Evolutionary conservation across 1,140 invertebrate species (phyloP).

Genomic region (Aculops lycopersici): DNA sequence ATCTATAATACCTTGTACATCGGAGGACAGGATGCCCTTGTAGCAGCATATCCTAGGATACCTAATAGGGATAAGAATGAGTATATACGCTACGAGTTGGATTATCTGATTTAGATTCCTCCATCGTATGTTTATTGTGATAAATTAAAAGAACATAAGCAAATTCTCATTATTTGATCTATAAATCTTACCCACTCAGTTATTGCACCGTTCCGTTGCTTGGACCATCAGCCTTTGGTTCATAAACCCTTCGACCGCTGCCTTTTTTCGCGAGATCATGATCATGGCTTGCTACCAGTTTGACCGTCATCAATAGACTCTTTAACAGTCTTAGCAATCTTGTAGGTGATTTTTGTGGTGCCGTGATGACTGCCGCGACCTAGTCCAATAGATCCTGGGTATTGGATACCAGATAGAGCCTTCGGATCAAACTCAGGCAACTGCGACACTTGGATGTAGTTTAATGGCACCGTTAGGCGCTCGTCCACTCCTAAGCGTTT

Average conservation of each 20-base stretch:
- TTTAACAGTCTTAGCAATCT: constrained; percentile 1
- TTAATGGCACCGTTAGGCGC: not conserved
- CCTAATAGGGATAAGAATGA: constrained; percentile 80
- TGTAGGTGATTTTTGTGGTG: not conserved
- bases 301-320: constrained; percentile 1
- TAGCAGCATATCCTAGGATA: constrained; percentile 83
- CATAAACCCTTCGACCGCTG: too few species aligned
- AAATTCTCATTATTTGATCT: too few species aligned
- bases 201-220: too few species aligned
- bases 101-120: constrained; percentile 71
- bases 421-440: not conserved
- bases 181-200: too few species aligned
- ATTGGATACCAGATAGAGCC: not conserved
- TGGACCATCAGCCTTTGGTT: too few species aligned
- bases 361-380: not conserved
- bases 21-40: constrained; percentile 83
- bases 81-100: constrained; percentile 75
- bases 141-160: too few species aligned
- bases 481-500: not conserved
- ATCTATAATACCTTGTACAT: constrained; percentile 98
- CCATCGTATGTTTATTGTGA: too few species aligned
- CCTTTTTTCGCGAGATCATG: too few species aligned
- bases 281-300: too few species aligned
- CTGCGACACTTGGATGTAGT: not conserved
- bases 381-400: not conserved